Evolutionary conservation across 2,888 invertebrate genomes (phyloP), one percentile per base, ranked within the genome.

Genomic region (Caenorhabditis sinica): DNA sequence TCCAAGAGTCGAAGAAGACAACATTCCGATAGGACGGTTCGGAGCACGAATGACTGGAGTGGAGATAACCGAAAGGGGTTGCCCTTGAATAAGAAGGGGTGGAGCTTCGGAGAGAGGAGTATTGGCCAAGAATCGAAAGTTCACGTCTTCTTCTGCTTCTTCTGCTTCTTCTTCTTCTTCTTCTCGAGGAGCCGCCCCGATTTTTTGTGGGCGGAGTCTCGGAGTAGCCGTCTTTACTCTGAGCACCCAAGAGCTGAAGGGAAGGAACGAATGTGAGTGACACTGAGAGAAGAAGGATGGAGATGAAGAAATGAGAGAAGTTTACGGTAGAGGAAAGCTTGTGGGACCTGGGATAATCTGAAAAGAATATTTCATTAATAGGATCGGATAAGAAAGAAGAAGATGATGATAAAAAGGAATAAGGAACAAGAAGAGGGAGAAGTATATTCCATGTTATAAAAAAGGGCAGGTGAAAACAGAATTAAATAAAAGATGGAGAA

Each of bases 261-360:
- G n/a, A n/a, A 60, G 36, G 33, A 60, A 36, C 33, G 20, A 60
- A 45, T 23, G 56, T 23, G 40, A 40, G 25, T 9, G 25, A 20
- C n/a, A n/a, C n/a, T n/a, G n/a, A n/a, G 69, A 56, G 51, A n/a
- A 56, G 43, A 40, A 17, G 17, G 17, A 30, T 4, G 17, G 13
- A 30, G 30, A 13, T 30, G 9, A 23, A 23, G 58, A 58, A 30
- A 58, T 13, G 45, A 56, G 65, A 30, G 43, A 56, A 30, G 80
- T 20, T 72, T 72, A 80, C 72, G 72, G 80, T 72, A 80, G 72
- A 65, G n/a, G 71, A 69, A 40, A 79, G 77, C 77, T 53, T 71
- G 63, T 61, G 36, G 49, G 20, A 30, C 9, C 0, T 25, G 28
- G 49, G 61, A 71, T 53, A 53, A 72, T 58, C 68, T 30, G 45